A percentile compares a stretch with the other conserved stretches of the same genome.
Evolutionary conservation across 2,113 vertebrate species (phyloP).

Genomic region (Pterocles burchelli): DNA sequence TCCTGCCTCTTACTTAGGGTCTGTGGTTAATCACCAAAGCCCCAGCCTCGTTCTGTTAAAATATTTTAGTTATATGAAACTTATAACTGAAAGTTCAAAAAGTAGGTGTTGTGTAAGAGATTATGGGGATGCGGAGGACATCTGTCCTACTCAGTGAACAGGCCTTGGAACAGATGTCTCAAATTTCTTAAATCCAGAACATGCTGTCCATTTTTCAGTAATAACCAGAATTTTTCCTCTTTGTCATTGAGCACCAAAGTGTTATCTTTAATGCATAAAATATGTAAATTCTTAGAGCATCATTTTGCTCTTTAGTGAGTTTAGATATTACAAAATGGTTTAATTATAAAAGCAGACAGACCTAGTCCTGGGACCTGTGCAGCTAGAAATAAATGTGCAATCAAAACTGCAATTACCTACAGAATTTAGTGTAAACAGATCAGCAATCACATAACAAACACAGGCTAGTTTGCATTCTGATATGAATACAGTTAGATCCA

Average conservation of each 20-base stretch:
- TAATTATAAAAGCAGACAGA: slow-evolving; percentile 96
- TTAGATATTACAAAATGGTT: slow-evolving; percentile 94
- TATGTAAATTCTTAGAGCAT: slow-evolving; percentile 87
- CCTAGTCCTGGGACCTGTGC: slow-evolving; percentile 91
- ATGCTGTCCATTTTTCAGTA: slow-evolving; percentile 76
- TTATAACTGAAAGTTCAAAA: slow-evolving; percentile 75
- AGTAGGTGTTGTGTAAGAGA: slow-evolving; percentile 77
- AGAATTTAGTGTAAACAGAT: slow-evolving; percentile 99
- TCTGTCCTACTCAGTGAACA: slow-evolving; percentile 78
- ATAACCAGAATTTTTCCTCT: slow-evolving; percentile 71
- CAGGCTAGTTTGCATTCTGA: slow-evolving; percentile 99
- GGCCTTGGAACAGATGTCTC: slow-evolving; percentile 81
- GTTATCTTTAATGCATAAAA: slow-evolving; percentile 84
- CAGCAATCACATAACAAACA: slow-evolving; percentile 96
- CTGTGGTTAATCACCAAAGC: slow-evolving; percentile 54
- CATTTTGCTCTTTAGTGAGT: slow-evolving; percentile 89
- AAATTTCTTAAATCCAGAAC: slow-evolving; percentile 80
- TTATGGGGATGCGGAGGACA: slow-evolving; percentile 77
- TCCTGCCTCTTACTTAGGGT: not conserved
- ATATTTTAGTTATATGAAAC: slow-evolving; percentile 68
- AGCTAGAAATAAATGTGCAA: slow-evolving; percentile 97
- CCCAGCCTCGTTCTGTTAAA: slow-evolving; percentile 52
- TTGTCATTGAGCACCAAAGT: slow-evolving; percentile 73
- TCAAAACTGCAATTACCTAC: slow-evolving; percentile 99
- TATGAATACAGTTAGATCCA: slow-evolving; percentile 99